Evolutionary conservation across 2,113 vertebrate genomes (phyloP).

Genomic region (Corydoras maculifer): DNA sequence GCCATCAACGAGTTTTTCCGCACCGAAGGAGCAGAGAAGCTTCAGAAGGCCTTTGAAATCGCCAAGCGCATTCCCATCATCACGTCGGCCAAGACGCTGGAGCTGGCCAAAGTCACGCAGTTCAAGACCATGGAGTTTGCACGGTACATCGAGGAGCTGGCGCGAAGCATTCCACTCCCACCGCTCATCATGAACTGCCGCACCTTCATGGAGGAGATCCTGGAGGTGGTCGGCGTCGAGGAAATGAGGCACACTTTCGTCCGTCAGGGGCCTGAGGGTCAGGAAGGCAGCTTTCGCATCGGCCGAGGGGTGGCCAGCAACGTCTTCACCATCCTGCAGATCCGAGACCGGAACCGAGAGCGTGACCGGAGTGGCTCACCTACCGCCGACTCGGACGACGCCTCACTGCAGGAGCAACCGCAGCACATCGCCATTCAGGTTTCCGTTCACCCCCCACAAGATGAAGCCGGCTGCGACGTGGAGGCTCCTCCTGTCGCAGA

Average conservation of each 20-base stretch:
- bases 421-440: constrained; percentile 96
- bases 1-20: constrained; percentile 98
- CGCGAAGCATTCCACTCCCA: constrained; percentile 90
- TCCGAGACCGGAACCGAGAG: constrained; percentile 62
- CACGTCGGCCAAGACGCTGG: constrained; percentile 94
- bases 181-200: constrained; percentile 98
- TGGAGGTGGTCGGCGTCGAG: constrained; percentile 93
- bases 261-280: constrained; percentile 73
- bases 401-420: constrained; percentile 83
- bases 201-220: constrained; percentile 98
- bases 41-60: constrained; percentile 97
- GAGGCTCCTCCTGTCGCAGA: constrained; percentile 65
- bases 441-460: constrained; percentile 80
- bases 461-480: constrained; percentile 50
- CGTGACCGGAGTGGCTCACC: constrained; percentile 79
- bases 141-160: constrained; percentile 95
- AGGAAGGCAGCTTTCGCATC: constrained; percentile 40
- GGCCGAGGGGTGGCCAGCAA: constrained; percentile 57
- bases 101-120: constrained; percentile 97
- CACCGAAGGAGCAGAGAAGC: constrained; percentile 96
- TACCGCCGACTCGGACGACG: constrained; percentile 81
- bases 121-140: constrained; percentile 99
- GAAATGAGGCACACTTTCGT: constrained; percentile 91
- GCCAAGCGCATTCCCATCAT: constrained; percentile 97
- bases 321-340: constrained; percentile 78